A percentile compares a stretch with the other conserved stretches of the same genome.
These are phyloP conservation scores for Lissonota sp. DNA, from an alignment of 2,888 invertebrate genomes.

Conservation along the genomic window DNA sequence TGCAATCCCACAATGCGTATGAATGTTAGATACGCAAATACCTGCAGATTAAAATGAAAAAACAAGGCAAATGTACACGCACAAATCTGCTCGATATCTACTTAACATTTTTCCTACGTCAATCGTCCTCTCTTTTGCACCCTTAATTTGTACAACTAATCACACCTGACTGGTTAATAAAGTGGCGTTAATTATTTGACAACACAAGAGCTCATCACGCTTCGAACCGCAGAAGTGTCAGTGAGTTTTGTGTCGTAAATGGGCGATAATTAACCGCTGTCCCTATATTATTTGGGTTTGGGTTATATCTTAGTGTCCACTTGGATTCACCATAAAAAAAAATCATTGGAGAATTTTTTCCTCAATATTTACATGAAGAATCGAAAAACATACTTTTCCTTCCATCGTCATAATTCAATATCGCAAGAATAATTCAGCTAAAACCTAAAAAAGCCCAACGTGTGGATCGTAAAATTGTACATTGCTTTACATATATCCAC, in stretches of 20 bases:
- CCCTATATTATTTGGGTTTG: neutral
- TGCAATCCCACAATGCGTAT: neutral
- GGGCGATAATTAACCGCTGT: constrained; percentile 39
- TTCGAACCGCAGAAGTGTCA: neutral
- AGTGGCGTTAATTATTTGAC: constrained; percentile 79
- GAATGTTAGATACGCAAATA: too few species aligned
- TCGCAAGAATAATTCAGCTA: neutral
- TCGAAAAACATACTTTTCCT: neutral
- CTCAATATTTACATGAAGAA: too few species aligned
- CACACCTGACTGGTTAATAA: constrained; percentile 68
- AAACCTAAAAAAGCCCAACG: neutral
- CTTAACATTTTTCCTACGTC: constrained; percentile 78
- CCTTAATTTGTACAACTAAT: constrained; percentile 82
- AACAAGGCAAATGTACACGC: constrained; percentile 2
- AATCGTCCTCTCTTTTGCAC: constrained; percentile 60
- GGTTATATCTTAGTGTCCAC: neutral
- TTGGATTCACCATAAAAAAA: neutral
- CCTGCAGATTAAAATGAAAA: neutral
- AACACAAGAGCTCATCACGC: constrained; percentile 72
- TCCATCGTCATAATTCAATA: neutral
- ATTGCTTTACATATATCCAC: neutral
- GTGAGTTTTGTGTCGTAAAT: constrained; percentile 15
- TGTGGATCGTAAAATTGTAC: constrained; percentile 5
- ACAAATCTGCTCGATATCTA: constrained; percentile 59
- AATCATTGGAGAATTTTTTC: neutral